Evolutionary conservation across 1,140 invertebrate genomes (phyloP).

Genomic region (Leguminivora glycinivorella): DNA sequence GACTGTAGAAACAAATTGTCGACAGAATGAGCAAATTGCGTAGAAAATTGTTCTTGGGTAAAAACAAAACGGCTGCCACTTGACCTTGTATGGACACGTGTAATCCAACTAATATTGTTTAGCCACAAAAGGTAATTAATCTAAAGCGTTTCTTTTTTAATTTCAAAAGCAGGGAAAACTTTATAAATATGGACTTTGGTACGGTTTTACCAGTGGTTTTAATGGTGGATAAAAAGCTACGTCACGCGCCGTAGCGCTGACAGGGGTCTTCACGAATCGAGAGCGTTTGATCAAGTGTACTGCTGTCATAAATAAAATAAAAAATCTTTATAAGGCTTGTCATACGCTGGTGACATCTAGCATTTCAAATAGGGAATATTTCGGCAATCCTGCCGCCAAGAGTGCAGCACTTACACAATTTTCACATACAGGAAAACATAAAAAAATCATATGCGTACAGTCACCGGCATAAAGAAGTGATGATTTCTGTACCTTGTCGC

Average conservation of each 20-base stretch:
- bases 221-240: background rate
- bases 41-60: background rate
- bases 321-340: background rate
- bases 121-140: background rate
- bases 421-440: no score
- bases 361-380: background rate
- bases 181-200: no score
- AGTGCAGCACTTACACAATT: no score
- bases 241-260: background rate
- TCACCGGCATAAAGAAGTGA: no score
- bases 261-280: background rate
- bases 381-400: no score
- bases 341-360: background rate
- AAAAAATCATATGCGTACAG: no score
- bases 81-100: background rate
- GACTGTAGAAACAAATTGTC: constrained; percentile 6
- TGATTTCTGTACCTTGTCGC: no score
- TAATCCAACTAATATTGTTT: background rate
- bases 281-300: background rate
- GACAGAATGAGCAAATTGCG: background rate
- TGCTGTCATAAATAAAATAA: no score
- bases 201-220: no score
- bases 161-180: no score
- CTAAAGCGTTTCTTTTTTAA: no score
- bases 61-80: background rate